Conservation (phyloP, 53 echinoderm and acorn worm genomes). For the Crossaster papposus region DNA sequence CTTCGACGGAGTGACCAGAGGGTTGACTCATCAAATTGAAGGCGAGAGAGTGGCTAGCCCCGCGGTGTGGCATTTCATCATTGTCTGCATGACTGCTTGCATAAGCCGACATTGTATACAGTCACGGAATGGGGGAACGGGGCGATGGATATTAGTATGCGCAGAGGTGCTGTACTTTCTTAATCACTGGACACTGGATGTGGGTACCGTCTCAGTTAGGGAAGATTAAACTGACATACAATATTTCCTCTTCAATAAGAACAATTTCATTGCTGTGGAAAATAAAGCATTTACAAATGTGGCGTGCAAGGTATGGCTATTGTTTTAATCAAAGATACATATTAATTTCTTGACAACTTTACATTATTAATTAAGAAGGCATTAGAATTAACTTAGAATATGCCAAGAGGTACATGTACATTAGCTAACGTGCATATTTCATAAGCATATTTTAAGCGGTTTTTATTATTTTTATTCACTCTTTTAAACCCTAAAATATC, state of each 20-base stretch:
- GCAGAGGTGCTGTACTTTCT: conserved; percentile 1
- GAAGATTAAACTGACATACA: neutral
- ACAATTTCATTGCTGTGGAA: neutral
- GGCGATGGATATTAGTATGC: conserved; percentile 37
- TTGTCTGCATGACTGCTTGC: conserved; percentile 56
- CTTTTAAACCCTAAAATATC: too few species aligned
- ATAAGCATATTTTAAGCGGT: too few species aligned
- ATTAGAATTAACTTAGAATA: too few species aligned
- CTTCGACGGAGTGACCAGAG: neutral
- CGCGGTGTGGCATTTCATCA: conserved; percentile 25
- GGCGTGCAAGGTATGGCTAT: neutral
- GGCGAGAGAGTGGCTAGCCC: conserved; percentile 11
- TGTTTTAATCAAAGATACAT: neutral
- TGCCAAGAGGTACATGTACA: too few species aligned
- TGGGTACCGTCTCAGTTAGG: neutral
- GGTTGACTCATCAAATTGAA: conserved; percentile 37
- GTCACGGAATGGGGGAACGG: neutral
- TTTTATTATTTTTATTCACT: too few species aligned
- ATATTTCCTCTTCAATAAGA: neutral
- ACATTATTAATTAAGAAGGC: neutral
- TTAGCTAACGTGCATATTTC: too few species aligned
- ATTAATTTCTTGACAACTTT: too few species aligned
- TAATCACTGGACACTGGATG: conserved; percentile 10
- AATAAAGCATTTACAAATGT: neutral
- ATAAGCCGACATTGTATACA: conserved; percentile 60